Percentiles rank a stretch among this genome's conserved stretches.
Evolutionary conservation across 2,797 vertebrate species (phyloP).

Genomic region (Notoglanidium macrostoma): DNA sequence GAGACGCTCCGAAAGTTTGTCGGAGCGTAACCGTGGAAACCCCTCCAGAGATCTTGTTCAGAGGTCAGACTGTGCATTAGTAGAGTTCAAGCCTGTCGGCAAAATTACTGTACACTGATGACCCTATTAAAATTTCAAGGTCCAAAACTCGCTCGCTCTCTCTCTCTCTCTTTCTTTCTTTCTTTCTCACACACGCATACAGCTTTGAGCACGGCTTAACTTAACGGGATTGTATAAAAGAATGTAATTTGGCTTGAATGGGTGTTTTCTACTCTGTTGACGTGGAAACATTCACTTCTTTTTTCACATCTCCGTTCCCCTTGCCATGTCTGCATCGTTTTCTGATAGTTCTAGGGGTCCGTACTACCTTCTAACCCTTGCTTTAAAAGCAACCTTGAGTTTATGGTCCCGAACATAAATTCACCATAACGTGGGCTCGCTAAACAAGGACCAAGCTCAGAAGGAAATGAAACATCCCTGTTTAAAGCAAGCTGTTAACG

Average conservation of each 20-base stretch:
- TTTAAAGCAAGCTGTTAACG: not conserved
- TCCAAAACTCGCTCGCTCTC: not conserved
- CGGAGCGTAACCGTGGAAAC: constrained; percentile 23
- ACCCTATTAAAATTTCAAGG: not conserved
- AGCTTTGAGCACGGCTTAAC: not conserved
- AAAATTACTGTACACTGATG: not conserved
- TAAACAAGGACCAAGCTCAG: not conserved
- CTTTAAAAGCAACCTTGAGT: not conserved
- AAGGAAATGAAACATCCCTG: not conserved
- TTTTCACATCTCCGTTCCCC: not conserved
- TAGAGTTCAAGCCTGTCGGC: not conserved
- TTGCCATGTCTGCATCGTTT: not conserved
- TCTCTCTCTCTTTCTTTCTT: not conserved
- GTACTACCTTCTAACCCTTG: not conserved
- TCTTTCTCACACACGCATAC: not conserved
- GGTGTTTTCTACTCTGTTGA: not conserved
- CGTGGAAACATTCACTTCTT: not conserved
- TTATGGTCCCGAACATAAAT: not conserved
- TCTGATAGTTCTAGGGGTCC: not conserved
- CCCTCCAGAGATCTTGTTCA: constrained; percentile 1
- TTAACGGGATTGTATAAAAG: too few relatives aligned
- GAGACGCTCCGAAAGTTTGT: not conserved
- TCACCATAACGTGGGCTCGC: not conserved
- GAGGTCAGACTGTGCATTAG: constrained; percentile 6
- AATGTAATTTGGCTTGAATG: not conserved